Base-by-base conservation (phyloP, 2,888 invertebrate species). In the Meiosimyza decipiens region DNA sequence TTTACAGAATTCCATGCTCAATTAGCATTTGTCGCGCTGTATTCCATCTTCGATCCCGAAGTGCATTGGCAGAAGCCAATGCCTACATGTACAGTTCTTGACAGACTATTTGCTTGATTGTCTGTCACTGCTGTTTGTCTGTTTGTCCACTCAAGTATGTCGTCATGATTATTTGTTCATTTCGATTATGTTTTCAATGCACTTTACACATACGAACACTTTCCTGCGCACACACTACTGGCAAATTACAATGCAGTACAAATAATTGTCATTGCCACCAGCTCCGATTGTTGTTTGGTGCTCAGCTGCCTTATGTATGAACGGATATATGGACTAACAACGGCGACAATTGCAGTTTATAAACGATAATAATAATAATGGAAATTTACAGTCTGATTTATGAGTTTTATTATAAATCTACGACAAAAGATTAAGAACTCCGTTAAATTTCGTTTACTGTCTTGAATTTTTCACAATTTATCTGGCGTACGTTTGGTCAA, bases 21-120 rank as follows among this genome's bases (percentile, higher is more conserved):
- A 67, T 67, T 67, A 67, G 67, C 67, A 67, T 47, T 67, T 66
- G n/a, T 57, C 28, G 57, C 28, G 18, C 18, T 63, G 22, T 40
- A 40, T 40, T 40, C 40, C 40, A 40, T 40, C 40, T 40, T 51
- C 64, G 50, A 50, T 16, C 22, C 18, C 50, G 22, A 47, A 63
- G 49, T 28, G 64, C 64, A 64, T 28, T 15, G 40, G 40, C 40
- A 7, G 40, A 40, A 40, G 40, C 40, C 9, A 40, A 40, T 40
- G 40, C 40, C 40, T 40, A 40, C 40, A 57, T 28, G 51, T 22
- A 9, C 28, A 49, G 15, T 15, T 51, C 64, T 64, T 50, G 22
- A 64, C 51, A 50, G 64, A 28, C 51, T 50, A 57, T 15, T 40
- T 57, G 57, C 18, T 15, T 57, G 49, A 67, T 18, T 47, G 57